Conservation (phyloP, 2,888 invertebrate genomes). For the Drosophila acutilabella region DNA sequence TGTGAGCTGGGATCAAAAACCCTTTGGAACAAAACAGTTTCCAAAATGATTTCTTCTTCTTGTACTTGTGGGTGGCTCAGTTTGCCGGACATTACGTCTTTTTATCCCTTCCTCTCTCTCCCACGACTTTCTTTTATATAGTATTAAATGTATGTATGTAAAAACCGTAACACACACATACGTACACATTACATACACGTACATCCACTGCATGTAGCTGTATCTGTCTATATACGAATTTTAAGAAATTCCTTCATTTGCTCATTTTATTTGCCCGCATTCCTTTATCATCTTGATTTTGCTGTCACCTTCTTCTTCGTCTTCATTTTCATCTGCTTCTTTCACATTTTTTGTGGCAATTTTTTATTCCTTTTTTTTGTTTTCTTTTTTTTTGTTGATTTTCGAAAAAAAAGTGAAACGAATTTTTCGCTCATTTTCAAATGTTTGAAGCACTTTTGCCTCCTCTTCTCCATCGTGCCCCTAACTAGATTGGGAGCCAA, state of each 20-base stretch:
- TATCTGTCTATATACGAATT: slow-evolving; percentile 30
- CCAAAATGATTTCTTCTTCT: slow-evolving; percentile 47
- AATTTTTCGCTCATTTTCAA: slow-evolving; percentile 37
- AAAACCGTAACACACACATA: neutral
- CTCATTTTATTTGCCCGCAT: slow-evolving; percentile 60
- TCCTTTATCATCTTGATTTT: slow-evolving; percentile 48
- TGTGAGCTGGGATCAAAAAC: slow-evolving; percentile 63
- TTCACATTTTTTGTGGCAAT: neutral
- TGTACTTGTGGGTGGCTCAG: slow-evolving; percentile 24
- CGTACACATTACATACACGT: neutral
- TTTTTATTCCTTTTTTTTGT: neutral
- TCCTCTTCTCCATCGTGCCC: neutral
- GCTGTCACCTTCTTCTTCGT: slow-evolving; percentile 26
- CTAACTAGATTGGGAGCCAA: slow-evolving; percentile 4
- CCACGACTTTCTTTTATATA: slow-evolving; percentile 3
- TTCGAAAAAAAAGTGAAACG: slow-evolving; percentile 31
- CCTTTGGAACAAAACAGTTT: slow-evolving; percentile 60
- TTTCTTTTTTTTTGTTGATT: neutral
- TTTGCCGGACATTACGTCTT: slow-evolving; percentile 64
- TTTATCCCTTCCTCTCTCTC: slow-evolving; percentile 18
- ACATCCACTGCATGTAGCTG: slow-evolving; percentile 5
- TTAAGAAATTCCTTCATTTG: slow-evolving; percentile 45
- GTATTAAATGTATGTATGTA: slow-evolving; percentile 17
- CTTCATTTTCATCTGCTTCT: slow-evolving; percentile 18
- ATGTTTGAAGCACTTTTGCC: slow-evolving; percentile 15